Percentiles rank a stretch among this genome's conserved stretches.
These are phyloP conservation scores for Hydrozoanthus tunicans DNA, from an alignment of 64 coral and sea anemone species.

Conservation along the genomic window DNA sequence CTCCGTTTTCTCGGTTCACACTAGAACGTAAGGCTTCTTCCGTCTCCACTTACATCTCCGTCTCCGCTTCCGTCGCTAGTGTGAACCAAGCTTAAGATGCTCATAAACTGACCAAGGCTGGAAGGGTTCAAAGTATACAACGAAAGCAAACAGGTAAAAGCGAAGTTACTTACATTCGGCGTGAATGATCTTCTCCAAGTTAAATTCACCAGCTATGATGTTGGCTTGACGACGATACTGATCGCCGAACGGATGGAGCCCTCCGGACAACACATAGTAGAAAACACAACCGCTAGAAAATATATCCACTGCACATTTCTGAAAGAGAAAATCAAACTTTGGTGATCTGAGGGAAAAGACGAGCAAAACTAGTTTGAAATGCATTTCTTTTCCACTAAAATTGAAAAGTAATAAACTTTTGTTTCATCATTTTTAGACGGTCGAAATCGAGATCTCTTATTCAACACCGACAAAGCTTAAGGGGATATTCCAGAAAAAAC, in stretches of 20 bases:
- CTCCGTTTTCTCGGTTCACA: too few species aligned
- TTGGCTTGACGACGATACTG: constrained; percentile 89
- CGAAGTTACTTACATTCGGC: constrained; percentile 66
- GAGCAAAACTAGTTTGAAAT: too few species aligned
- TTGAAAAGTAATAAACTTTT: too few species aligned
- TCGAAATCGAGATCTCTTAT: too few species aligned
- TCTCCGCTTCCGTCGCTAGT: background rate
- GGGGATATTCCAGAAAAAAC: too few species aligned
- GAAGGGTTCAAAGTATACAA: background rate
- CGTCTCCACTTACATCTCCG: too few species aligned
- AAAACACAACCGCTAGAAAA: constrained; percentile 96
- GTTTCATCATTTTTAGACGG: too few species aligned
- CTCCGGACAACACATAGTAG: constrained; percentile 94
- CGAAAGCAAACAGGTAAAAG: background rate
- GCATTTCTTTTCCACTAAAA: too few species aligned
- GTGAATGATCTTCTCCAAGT: constrained; percentile 80
- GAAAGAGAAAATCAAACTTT: constrained; percentile 10
- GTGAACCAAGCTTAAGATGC: background rate
- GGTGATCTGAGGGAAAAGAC: too few species aligned
- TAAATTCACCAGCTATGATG: constrained; percentile 87
- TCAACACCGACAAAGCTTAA: too few species aligned
- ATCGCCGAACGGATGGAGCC: constrained; percentile 93
- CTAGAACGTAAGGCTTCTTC: too few species aligned
- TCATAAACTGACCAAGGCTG: background rate
- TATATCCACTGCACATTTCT: constrained; percentile 96